A percentile compares a stretch with the other conserved stretches of the same genome.
Evolutionary conservation across 2,113 vertebrate genomes (phyloP).

Genomic region (Cheirogaleus medius): DNA sequence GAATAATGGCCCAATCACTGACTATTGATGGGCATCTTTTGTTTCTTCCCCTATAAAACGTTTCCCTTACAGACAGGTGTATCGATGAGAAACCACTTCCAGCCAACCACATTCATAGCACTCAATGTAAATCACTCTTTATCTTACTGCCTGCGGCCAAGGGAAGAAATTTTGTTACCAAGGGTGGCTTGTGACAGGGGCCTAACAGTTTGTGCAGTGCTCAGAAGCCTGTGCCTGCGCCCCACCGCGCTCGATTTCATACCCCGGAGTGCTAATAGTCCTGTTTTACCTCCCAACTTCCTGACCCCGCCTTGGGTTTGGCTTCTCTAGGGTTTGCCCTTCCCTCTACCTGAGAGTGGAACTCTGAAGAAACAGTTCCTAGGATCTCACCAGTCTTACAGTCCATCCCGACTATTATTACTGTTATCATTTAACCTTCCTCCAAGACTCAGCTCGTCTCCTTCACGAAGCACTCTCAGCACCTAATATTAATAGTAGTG

Average conservation of each 20-base stretch:
- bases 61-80: background rate
- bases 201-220: background rate
- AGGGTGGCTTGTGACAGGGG: background rate
- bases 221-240: background rate
- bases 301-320: background rate
- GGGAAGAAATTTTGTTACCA: background rate
- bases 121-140: rapidly evolving
- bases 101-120: background rate
- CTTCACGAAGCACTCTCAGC: too few relatives aligned
- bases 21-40: too few relatives aligned
- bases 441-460: background rate
- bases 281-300: rapidly evolving
- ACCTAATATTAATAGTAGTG: rapidly evolving
- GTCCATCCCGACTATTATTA: background rate
- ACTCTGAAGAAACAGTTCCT: background rate
- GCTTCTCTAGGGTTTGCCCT: too few relatives aligned
- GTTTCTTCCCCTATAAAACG: background rate
- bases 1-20: rapidly evolving
- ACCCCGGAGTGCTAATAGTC: rapidly evolving
- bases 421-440: background rate
- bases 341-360: background rate
- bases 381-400: background rate
- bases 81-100: background rate
- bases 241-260: too few relatives aligned
- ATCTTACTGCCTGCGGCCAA: background rate